A percentile compares a stretch with the other conserved stretches of the same genome.
These are phyloP conservation scores for Aphodius granarius DNA, from an alignment of 2,888 invertebrate genomes.

Conservation along the genomic window DNA sequence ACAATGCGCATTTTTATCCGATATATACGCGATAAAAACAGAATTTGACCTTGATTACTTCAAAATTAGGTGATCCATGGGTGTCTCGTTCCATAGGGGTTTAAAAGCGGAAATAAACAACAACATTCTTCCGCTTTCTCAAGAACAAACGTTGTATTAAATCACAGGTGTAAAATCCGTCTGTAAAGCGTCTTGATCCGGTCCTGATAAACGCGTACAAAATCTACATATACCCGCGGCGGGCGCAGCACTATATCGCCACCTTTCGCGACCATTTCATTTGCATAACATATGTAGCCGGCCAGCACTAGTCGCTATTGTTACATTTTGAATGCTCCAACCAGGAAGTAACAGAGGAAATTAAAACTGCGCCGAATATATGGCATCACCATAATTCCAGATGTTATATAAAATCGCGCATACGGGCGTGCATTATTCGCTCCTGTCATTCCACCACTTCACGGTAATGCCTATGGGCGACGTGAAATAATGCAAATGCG, in stretches of 20 bases:
- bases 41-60: too few species aligned
- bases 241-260: background rate
- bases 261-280: background rate
- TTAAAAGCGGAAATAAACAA: too few species aligned
- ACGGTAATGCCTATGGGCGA: background rate
- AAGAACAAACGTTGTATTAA: too few species aligned
- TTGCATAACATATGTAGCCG: background rate
- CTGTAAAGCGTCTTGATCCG: too few species aligned
- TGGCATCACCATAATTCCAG: background rate
- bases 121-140: too few species aligned
- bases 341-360: background rate
- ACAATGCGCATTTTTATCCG: background rate
- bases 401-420: background rate
- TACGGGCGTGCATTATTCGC: background rate
- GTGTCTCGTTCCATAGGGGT: too few species aligned
- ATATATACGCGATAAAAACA: too few species aligned
- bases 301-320: background rate
- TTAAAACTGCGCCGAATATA: background rate
- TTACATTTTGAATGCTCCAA: background rate
- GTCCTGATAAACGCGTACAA: too few species aligned
- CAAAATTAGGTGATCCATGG: too few species aligned
- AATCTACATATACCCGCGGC: background rate
- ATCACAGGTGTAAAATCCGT: too few species aligned
- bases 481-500: background rate
- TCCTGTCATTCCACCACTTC: too few species aligned